These are phyloP conservation scores for Tichodroma muraria DNA, from an alignment of 2,113 vertebrate genomes.

Conservation along the genomic window DNA sequence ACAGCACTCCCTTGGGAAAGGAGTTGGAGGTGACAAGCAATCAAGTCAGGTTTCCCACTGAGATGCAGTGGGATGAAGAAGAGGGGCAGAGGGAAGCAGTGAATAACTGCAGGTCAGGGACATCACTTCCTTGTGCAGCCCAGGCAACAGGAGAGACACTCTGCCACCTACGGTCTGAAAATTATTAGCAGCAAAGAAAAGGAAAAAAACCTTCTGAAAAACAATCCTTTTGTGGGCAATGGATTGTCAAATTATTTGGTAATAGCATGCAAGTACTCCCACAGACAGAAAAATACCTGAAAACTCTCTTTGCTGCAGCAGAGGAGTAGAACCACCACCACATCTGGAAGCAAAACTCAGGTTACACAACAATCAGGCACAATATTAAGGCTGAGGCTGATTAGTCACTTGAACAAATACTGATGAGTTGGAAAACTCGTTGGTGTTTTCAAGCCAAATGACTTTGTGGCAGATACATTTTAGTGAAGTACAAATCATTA, in stretches of 20 bases:
- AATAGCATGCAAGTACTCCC: background rate
- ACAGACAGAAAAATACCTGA: background rate
- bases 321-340: background rate
- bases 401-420: constrained; percentile 11
- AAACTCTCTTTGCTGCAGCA: background rate
- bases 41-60: background rate
- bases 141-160: background rate
- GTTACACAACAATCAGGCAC: background rate
- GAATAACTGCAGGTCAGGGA: background rate
- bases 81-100: background rate
- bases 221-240: background rate
- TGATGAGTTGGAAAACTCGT: background rate
- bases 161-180: background rate
- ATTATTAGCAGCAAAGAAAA: background rate
- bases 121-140: background rate
- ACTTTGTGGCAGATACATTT: background rate
- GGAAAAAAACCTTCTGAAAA: background rate
- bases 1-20: background rate
- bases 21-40: background rate
- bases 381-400: background rate
- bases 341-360: background rate
- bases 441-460: background rate
- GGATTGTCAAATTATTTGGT: background rate
- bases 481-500: background rate
- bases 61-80: background rate